phyloP scores from a whole-genome alignment of 2,888 invertebrate genomes.

The Gnatocerus cornutus region DNA sequence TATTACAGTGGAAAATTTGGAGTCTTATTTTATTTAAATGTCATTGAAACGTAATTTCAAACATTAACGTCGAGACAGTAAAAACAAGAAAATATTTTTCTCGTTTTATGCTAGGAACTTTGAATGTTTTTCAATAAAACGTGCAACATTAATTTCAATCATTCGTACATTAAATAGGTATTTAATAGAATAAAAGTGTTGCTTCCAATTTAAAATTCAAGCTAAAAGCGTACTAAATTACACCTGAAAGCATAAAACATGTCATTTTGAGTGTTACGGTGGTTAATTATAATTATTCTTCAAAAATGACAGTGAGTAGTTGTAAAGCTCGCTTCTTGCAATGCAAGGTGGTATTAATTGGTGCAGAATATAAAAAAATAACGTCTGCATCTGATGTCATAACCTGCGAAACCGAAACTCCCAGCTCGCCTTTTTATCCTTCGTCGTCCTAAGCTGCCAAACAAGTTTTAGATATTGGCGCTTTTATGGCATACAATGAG shows the following conservation, averaged over 20 bases:
- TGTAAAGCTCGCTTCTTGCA: background rate
- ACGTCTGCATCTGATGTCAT: background rate
- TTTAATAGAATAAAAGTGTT: conserved; percentile 9
- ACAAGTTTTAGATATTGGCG: conserved; percentile 7
- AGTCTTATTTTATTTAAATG: conserved; percentile 1
- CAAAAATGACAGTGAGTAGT: conserved; percentile 21
- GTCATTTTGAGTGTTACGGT: conserved; percentile 36
- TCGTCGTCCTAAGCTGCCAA: background rate
- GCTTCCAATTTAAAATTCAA: conserved; percentile 36
- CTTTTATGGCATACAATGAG: conserved; percentile 13
- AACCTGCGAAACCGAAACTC: background rate
- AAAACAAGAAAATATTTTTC: too few relatives aligned
- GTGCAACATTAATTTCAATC: conserved; percentile 2
- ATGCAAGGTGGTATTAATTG: background rate
- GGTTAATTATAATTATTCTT: conserved; percentile 41
- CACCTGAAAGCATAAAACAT: conserved; percentile 37
- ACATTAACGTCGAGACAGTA: background rate
- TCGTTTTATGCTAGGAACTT: background rate
- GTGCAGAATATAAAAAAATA: background rate
- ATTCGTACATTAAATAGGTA: background rate
- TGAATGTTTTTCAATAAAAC: background rate
- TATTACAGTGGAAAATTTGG: too few relatives aligned
- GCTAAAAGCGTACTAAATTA: conserved; percentile 36
- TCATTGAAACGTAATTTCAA: conserved; percentile 24
- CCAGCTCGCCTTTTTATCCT: background rate